Percentiles rank a stretch among this genome's conserved stretches.
phyloP scores from a whole-genome alignment of 1,140 invertebrate genomes.

The Zaprionus davidi region DNA sequence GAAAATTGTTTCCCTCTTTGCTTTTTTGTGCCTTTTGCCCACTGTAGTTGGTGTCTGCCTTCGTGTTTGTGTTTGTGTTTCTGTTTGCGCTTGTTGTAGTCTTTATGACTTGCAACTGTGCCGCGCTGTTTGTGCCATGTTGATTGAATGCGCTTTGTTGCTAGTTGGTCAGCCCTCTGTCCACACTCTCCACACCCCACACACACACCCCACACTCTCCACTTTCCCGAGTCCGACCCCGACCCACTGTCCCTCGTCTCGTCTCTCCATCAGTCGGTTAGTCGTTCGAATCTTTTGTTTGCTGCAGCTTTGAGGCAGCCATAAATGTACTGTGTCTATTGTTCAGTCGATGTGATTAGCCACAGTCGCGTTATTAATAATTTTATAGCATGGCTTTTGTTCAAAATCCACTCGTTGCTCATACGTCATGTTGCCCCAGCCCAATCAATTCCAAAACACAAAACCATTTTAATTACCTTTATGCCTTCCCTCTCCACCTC shows the following conservation, averaged over 20 bases:
- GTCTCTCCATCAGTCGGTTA: conserved; percentile 19
- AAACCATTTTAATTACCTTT: too few species aligned
- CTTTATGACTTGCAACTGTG: conserved; percentile 80
- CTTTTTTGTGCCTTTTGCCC: conserved; percentile 8
- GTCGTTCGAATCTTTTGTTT: conserved; percentile 36
- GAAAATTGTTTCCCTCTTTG: conserved; percentile 41
- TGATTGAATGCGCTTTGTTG: conserved; percentile 77
- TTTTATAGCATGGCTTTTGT: conserved; percentile 45
- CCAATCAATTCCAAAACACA: neutral
- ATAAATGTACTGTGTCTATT: conserved; percentile 40
- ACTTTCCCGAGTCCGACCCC: neutral
- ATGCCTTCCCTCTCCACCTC: too few species aligned
- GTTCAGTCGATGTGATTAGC: conserved; percentile 47
- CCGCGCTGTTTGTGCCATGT: conserved; percentile 63
- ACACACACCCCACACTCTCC: too few species aligned
- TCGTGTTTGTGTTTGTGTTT: conserved; percentile 48
- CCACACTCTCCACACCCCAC: neutral
- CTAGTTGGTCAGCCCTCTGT: conserved; percentile 41
- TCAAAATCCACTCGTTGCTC: conserved; percentile 41
- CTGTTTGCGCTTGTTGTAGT: conserved; percentile 52
- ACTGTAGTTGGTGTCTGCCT: neutral
- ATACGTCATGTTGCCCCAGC: conserved; percentile 34
- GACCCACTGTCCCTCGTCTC: neutral
- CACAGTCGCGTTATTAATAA: conserved; percentile 48
- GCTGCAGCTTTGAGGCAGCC: conserved; percentile 22